Conservation (phyloP, 1,140 invertebrate genomes). For the Palaemon carinicauda region DNA sequence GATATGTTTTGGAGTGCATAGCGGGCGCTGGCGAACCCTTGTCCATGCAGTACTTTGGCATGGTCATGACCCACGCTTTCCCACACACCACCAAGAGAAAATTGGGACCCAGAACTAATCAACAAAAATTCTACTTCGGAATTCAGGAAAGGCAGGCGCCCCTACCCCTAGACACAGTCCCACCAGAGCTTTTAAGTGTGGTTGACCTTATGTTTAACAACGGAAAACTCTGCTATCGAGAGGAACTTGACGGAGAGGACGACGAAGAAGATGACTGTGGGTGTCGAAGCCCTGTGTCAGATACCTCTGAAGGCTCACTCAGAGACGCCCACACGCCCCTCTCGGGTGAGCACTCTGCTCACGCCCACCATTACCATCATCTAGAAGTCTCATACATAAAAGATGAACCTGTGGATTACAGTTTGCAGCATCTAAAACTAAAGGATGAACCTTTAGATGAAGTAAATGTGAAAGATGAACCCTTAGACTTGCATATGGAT, state of each 20-base stretch:
- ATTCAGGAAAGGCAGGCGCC: slow-evolving; percentile 43
- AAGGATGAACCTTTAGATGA: slow-evolving; percentile 57
- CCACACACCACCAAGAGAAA: slow-evolving; percentile 31
- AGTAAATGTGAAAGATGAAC: slow-evolving; percentile 49
- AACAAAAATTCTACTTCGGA: slow-evolving; percentile 59
- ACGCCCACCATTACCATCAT: slow-evolving; percentile 36
- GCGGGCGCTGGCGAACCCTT: slow-evolving; percentile 41
- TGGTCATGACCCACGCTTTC: slow-evolving; percentile 51
- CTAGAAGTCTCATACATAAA: slow-evolving; percentile 22
- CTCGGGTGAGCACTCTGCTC: background rate
- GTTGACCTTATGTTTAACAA: slow-evolving; percentile 44
- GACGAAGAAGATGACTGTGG: slow-evolving; percentile 51
- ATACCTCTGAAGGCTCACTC: slow-evolving; percentile 50
- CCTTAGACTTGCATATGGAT: slow-evolving; percentile 47
- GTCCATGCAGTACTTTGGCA: slow-evolving; percentile 47
- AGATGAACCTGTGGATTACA: slow-evolving; percentile 59
- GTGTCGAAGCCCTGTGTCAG: slow-evolving; percentile 54
- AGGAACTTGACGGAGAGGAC: slow-evolving; percentile 38
- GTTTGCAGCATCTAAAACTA: slow-evolving; percentile 40
- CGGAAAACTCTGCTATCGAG: slow-evolving; percentile 31
- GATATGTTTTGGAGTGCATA: slow-evolving; percentile 48
- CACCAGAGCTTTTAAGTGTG: slow-evolving; percentile 17
- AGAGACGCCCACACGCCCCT: slow-evolving; percentile 26
- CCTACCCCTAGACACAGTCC: slow-evolving; percentile 33
- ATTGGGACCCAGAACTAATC: slow-evolving; percentile 41